Conservation (phyloP, 2,888 invertebrate species). For the Nephrotoma appendiculata region DNA sequence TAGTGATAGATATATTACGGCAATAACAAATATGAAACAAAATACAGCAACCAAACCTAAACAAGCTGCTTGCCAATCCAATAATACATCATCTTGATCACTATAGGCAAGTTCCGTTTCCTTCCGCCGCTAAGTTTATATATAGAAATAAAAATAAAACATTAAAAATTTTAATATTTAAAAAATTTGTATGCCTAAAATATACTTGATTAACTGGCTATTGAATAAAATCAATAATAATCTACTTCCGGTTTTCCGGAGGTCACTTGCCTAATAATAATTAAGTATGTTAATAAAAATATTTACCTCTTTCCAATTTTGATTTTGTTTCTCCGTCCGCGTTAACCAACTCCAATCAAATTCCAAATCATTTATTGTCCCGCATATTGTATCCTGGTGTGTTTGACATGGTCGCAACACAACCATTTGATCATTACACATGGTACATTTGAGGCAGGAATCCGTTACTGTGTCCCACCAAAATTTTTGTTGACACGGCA, state of each 20-base stretch:
- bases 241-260: neutral
- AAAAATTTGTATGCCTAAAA: neutral
- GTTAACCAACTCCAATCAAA: constrained; percentile 44
- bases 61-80: constrained; percentile 63
- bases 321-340: constrained; percentile 26
- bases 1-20: constrained; percentile 58
- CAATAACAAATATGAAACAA: constrained; percentile 65
- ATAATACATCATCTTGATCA: constrained; percentile 34
- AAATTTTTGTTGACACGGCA: constrained; percentile 40
- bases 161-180: neutral
- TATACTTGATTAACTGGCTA: neutral
- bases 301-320: constrained; percentile 29
- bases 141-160: neutral
- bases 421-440: constrained; percentile 46
- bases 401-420: constrained; percentile 59
- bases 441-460: constrained; percentile 54
- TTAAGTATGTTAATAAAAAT: neutral
- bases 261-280: neutral
- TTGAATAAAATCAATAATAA: neutral
- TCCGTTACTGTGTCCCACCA: constrained; percentile 55
- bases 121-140: constrained; percentile 7
- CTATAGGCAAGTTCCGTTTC: constrained; percentile 7
- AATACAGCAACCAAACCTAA: constrained; percentile 58
- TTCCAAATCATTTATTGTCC: constrained; percentile 48
- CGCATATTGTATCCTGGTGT: constrained; percentile 62